Evolutionary conservation across 1,140 invertebrate genomes (phyloP).

Genomic region (Fopius arisanus): DNA sequence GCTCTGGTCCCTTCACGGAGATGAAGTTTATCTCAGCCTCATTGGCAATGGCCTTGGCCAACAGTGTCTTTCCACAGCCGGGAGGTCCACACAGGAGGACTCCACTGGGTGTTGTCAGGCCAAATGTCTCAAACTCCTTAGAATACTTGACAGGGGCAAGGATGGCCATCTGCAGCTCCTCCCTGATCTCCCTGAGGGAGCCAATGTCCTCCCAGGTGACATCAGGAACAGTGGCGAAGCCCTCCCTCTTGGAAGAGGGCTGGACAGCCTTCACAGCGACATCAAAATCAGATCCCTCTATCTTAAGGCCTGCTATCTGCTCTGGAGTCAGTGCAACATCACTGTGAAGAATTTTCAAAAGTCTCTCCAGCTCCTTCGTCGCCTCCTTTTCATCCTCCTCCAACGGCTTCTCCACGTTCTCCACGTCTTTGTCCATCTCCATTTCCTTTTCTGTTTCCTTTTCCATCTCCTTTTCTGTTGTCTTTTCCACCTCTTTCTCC

Average conservation of each 20-base stretch:
- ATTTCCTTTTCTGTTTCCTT: conserved; percentile 35
- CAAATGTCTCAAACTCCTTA: conserved; percentile 79
- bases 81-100: conserved; percentile 94
- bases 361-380: conserved; percentile 25
- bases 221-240: conserved; percentile 96
- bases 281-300: conserved; percentile 80
- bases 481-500: conserved; percentile 12
- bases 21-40: conserved; percentile 97
- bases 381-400: neutral
- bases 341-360: conserved; percentile 63
- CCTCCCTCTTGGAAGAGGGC: conserved; percentile 95
- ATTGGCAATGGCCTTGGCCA: conserved; percentile 95
- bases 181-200: conserved; percentile 85
- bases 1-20: conserved; percentile 95
- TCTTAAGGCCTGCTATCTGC: conserved; percentile 70
- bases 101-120: conserved; percentile 82
- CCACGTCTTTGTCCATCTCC: conserved; percentile 37
- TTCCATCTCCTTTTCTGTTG: conserved; percentile 32
- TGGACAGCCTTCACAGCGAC: conserved; percentile 83
- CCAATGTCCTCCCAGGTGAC: conserved; percentile 98
- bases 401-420: neutral
- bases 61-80: conserved; percentile 91
- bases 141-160: conserved; percentile 90
- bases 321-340: conserved; percentile 67
- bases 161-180: conserved; percentile 90